Evolutionary conservation across 1,140 invertebrate genomes (phyloP), one percentile per base, ranked within the genome.

Genomic region (Drosophila biarmipes): DNA sequence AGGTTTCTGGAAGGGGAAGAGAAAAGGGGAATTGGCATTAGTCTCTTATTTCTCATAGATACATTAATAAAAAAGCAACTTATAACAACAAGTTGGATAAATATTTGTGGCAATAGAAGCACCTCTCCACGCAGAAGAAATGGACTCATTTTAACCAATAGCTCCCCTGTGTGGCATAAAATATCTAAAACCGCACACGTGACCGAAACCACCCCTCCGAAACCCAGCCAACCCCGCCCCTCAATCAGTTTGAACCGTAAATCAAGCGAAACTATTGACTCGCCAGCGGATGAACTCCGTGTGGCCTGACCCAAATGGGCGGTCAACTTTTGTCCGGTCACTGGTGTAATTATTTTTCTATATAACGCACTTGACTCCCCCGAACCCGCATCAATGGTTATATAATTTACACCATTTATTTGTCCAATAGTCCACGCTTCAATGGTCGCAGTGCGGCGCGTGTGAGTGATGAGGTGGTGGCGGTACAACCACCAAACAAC

Each of bases 321-420:
- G 67, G 68, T 78, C 69, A 69, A 71, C 66, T 68, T 69, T 54
- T 66, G 63, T 38, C 48, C 57, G 78, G 78, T 80, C 76, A 78
- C 56, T 78, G 56, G 59, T 43, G 57, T 78, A 72, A 78, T 78
- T 78, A 78, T 78, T 56, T 72, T 56, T 59, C 53, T 72, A 49
- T 58, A 42, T 31, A 56, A n/a, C 34, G 43, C 62, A 68, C 73
- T 64, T 46, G 78, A 63, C 78, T 57, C 57, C 55, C 24, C 24
- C 24, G 5, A 24, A n/a, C 68, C 57, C 43, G 69, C 51, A 74
- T 45, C 71, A 74, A 75, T 75, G 73, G 73, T 58, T 76, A 67
- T 56, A 80, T 80, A 80, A 80, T 80, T 76, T 80, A 80, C 73
- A 64, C 66, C 78, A 80, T 75, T 80, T 80, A 80, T 80, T 80